Base-by-base conservation (phyloP, 2,888 invertebrate species). In the Hemithea aestivaria region DNA sequence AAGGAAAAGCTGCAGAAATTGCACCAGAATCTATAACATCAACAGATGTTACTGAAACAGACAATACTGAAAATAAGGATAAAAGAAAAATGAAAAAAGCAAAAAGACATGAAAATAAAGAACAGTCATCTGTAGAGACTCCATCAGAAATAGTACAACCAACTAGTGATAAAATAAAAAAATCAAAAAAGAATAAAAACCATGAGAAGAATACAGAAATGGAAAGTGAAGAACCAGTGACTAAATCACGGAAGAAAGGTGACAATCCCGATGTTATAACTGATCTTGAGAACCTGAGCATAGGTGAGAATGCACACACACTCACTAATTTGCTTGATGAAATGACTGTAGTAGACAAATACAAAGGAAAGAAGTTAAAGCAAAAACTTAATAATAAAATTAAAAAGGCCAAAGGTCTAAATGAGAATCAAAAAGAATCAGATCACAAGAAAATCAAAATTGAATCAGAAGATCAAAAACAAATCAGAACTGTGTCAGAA, bases 231-330 rank as follows among this genome's bases (percentile, higher is more conserved):
- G 76, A 77, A 38, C 75, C 77, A 1, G 54, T 50, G 3, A 34
- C 43, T 1, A 79, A 78, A 43, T 45, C 64, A 6, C 49, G 52
- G 2, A 78, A 73, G 44, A 70, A 54, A 40, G 64, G 72, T 2
- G 20, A 40, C 0, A 72, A 73, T 31, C 66, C 73, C 1, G 79
- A 81, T 29, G 51, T 59, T 1, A 72, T 81, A 8, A 66, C 65
- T 23, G 67, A 73, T 22, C 54, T 85, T 7, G 73, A 80, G 51
- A 82, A 74, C 32, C 58, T 84, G 0, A 77, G 63, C 16, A 77
- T 83, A 22, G 85, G 80, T 7, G 81, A 84, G 37, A 85, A 82
- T 50, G 55, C 82, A 10, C 75, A 83, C 35, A 75, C 79, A 45
- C 42, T 84, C 7, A 67, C 73, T 10, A 70, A 71, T 41, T 45